Evolutionary conservation across 2,888 invertebrate genomes (phyloP).

Genomic region (Cinara cedri): DNA sequence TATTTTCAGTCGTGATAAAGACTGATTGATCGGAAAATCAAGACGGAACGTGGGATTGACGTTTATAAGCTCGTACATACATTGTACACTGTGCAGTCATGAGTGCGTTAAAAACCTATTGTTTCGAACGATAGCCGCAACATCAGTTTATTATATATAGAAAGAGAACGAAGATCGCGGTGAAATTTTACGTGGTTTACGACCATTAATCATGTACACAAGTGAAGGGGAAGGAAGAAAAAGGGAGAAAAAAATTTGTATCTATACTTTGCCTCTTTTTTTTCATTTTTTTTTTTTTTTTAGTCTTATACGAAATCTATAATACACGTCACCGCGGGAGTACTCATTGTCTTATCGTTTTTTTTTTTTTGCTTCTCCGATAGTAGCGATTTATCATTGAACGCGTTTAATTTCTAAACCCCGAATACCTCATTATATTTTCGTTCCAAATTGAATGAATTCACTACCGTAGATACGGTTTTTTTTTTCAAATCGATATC

Average conservation of each 20-base stretch:
- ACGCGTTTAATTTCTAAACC: slow-evolving; percentile 1
- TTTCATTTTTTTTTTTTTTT: too few relatives aligned
- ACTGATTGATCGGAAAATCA: slow-evolving; percentile 9
- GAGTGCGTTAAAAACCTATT: slow-evolving; percentile 21
- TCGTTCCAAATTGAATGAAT: not conserved
- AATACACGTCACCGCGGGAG: not conserved
- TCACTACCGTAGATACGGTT: too few relatives aligned
- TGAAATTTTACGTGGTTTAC: slow-evolving; percentile 11
- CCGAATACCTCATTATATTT: not conserved
- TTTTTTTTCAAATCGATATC: not conserved
- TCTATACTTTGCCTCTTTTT: not conserved
- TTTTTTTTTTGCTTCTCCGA: not conserved
- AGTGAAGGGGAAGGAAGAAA: not conserved
- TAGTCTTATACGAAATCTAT: not conserved
- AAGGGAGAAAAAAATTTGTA: slow-evolving; percentile 30
- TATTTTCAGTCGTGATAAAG: not conserved
- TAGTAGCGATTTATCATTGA: slow-evolving; percentile 21
- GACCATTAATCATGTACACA: slow-evolving; percentile 38
- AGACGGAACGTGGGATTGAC: not conserved
- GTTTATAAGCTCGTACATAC: not conserved
- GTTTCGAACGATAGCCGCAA: not conserved
- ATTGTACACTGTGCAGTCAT: not conserved
- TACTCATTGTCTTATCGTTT: not conserved
- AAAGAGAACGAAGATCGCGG: not conserved
- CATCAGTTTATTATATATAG: too few relatives aligned